phyloP scores from a whole-genome alignment of 2,113 vertebrate genomes.

The Leuciscus idus region DNA sequence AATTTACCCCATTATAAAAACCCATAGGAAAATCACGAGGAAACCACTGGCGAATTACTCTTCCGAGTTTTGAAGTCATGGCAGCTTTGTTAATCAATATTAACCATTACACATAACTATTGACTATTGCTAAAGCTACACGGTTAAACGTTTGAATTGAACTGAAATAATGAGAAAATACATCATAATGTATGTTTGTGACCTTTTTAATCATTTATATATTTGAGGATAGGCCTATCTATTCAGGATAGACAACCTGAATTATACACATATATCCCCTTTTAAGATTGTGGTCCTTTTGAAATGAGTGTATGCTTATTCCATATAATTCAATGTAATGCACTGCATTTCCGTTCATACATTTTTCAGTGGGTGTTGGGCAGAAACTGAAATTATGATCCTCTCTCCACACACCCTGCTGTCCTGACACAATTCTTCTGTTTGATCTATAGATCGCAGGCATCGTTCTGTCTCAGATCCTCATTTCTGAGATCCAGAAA shows the following conservation, averaged over 20 bases:
- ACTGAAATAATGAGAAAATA: too few relatives aligned
- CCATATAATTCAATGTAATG: neutral
- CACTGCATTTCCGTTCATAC: neutral
- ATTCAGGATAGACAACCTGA: neutral
- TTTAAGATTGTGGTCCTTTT: neutral
- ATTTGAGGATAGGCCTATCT: neutral
- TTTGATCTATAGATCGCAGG: slow-evolving; percentile 73
- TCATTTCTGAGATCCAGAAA: slow-evolving; percentile 79
- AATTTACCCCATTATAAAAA: too few relatives aligned
- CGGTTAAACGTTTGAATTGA: too few relatives aligned
- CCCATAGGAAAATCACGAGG: too few relatives aligned
- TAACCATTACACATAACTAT: too few relatives aligned
- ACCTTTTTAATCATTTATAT: neutral
- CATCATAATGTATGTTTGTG: neutral
- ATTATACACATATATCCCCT: neutral
- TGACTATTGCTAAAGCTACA: too few relatives aligned
- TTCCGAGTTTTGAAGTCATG: too few relatives aligned
- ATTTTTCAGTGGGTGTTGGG: slow-evolving; percentile 17
- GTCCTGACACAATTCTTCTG: slow-evolving; percentile 9
- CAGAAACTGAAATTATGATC: neutral
- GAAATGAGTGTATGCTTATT: neutral
- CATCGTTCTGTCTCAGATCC: slow-evolving; percentile 79
- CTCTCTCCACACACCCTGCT: neutral
- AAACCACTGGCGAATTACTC: too few relatives aligned
- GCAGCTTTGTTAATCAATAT: too few relatives aligned